Percentiles rank a stretch among this genome's conserved stretches.
These are phyloP conservation scores for Mormyrops boulengeri DNA, from an alignment of 2,797 vertebrate species.

Conservation along the genomic window DNA sequence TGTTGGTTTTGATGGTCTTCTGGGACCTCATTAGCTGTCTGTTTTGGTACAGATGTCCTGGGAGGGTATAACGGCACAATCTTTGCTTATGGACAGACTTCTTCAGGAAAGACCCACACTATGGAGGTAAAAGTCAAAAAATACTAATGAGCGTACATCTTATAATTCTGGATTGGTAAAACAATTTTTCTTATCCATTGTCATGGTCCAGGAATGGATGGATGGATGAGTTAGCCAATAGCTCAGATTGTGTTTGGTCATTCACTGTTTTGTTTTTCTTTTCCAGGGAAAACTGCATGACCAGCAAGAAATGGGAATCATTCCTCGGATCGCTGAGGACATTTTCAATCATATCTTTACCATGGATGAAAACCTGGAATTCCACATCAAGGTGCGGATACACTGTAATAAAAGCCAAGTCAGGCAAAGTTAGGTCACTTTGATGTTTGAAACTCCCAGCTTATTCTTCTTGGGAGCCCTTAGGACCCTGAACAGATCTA, in stretches of 20 bases:
- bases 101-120: constrained; percentile 93
- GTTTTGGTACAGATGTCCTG: constrained; percentile 70
- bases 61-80: constrained; percentile 94
- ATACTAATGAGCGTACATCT: not conserved
- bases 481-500: not conserved
- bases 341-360: constrained; percentile 94
- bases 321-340: constrained; percentile 84
- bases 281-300: constrained; percentile 81
- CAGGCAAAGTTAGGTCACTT: not conserved
- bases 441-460: not conserved
- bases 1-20: not conserved
- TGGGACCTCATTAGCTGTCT: constrained; percentile 12
- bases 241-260: not conserved
- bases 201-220: not conserved
- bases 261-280: not conserved
- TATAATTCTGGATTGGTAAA: not conserved
- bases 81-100: constrained; percentile 93
- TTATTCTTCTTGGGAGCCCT: not conserved
- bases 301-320: constrained; percentile 87
- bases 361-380: constrained; percentile 93
- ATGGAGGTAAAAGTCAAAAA: constrained; percentile 78
- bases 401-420: too few relatives aligned
- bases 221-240: not conserved
- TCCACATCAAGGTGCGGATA: constrained; percentile 81
- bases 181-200: not conserved